Evolutionary conservation across 2,797 vertebrate genomes (phyloP).

Genomic region (Odontamblyopus lacepedii): DNA sequence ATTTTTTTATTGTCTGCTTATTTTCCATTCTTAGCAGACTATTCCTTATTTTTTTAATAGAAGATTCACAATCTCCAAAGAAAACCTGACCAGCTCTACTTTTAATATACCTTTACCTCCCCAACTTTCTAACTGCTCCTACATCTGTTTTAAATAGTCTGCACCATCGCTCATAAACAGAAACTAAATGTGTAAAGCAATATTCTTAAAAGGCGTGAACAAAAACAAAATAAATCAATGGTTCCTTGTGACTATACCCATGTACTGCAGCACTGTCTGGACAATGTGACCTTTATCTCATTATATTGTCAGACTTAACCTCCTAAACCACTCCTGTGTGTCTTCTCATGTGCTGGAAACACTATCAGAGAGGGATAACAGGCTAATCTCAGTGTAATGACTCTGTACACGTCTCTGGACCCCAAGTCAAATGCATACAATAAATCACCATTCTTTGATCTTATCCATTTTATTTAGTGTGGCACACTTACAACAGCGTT

Average conservation of each 20-base stretch:
- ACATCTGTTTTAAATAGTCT: no score
- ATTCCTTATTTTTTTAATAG: no score
- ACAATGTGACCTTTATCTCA: slow-evolving; percentile 38
- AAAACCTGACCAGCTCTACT: no score
- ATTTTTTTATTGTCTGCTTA: no score
- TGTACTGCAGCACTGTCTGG: slow-evolving; percentile 3
- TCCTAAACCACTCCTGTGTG: slow-evolving; percentile 46
- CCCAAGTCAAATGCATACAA: slow-evolving; percentile 15
- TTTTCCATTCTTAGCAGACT: no score
- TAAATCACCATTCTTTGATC: slow-evolving; percentile 22
- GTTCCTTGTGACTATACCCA: not conserved
- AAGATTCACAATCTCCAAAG: no score
- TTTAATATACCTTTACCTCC: no score
- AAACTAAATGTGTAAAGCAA: not conserved
- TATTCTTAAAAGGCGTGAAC: not conserved
- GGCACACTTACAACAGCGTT: slow-evolving; percentile 12
- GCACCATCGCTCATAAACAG: no score
- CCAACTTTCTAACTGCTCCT: no score
- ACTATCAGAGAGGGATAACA: slow-evolving; percentile 66
- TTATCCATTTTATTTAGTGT: not conserved
- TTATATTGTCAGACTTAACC: slow-evolving; percentile 25
- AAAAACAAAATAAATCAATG: not conserved
- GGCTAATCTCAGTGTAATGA: slow-evolving; percentile 59
- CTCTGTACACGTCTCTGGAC: slow-evolving; percentile 11
- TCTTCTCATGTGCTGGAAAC: slow-evolving; percentile 53